These are phyloP conservation scores for Dynastes grantii DNA, from an alignment of 2,888 invertebrate species.

Conservation along the genomic window DNA sequence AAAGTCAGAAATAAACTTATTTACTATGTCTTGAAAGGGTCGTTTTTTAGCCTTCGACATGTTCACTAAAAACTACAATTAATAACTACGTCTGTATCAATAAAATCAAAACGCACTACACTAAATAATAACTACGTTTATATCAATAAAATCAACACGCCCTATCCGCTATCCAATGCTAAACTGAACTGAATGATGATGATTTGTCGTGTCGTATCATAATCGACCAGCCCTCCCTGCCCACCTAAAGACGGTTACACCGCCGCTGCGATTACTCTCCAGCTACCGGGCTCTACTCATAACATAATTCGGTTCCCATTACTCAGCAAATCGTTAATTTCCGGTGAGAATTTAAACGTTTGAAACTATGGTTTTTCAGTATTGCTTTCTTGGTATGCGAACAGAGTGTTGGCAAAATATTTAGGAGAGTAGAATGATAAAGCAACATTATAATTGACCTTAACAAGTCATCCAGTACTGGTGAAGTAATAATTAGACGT, in stretches of 20 bases:
- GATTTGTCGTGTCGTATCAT: too few species aligned
- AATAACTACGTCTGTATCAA: too few species aligned
- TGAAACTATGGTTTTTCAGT: neutral
- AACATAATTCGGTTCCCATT: neutral
- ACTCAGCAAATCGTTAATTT: conserved; percentile 10
- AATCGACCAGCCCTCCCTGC: too few species aligned
- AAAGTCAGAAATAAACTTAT: too few species aligned
- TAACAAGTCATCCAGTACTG: neutral
- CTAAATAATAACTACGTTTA: neutral
- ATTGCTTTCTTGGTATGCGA: neutral
- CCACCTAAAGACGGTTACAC: too few species aligned
- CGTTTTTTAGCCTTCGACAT: too few species aligned
- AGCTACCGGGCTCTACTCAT: neutral
- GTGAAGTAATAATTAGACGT: conserved; percentile 29
- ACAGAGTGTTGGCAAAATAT: conserved; percentile 14
- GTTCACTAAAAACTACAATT: too few species aligned
- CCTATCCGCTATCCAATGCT: neutral
- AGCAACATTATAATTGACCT: conserved; percentile 25
- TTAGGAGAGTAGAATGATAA: conserved; percentile 30
- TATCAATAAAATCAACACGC: neutral
- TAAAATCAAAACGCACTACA: too few species aligned
- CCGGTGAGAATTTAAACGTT: neutral
- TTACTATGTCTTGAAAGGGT: too few species aligned
- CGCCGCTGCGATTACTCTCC: too few species aligned
- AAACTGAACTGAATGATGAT: too few species aligned